A percentile compares a stretch with the other conserved stretches of the same genome.
Conservation (phyloP, 1,140 invertebrate genomes). For the Brachionus paranguensis region DNA sequence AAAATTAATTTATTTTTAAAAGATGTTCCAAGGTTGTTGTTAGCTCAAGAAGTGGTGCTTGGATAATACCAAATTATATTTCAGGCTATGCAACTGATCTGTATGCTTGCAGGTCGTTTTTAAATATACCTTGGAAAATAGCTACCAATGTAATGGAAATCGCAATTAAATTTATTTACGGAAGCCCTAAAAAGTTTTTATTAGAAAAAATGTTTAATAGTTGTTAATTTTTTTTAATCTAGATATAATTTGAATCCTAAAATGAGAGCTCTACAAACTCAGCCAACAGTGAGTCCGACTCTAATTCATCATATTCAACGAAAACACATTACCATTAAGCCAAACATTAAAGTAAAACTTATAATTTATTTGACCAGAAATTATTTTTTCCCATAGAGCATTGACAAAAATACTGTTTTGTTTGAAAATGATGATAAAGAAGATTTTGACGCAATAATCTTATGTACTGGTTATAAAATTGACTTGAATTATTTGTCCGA, state of each 20-base stretch:
- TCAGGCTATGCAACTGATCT: slow-evolving; percentile 48
- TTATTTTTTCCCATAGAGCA: slow-evolving; percentile 43
- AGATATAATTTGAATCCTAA: slow-evolving; percentile 53
- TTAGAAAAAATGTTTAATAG: neutral
- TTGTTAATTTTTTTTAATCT: neutral
- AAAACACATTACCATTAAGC: slow-evolving; percentile 46
- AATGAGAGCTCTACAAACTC: slow-evolving; percentile 49
- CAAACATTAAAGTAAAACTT: slow-evolving; percentile 47
- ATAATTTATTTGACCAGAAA: neutral
- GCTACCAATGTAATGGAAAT: slow-evolving; percentile 45
- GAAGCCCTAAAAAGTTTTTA: slow-evolving; percentile 47
- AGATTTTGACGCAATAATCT: slow-evolving; percentile 50
- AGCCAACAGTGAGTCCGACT: slow-evolving; percentile 51
- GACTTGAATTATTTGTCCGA: slow-evolving; percentile 50
- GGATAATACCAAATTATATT: slow-evolving; percentile 51
- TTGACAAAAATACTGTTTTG: slow-evolving; percentile 46
- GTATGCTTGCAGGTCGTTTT: slow-evolving; percentile 48
- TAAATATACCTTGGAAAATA: slow-evolving; percentile 46
- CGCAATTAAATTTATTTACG: slow-evolving; percentile 45
- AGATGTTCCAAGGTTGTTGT: slow-evolving; percentile 48
- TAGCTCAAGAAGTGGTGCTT: slow-evolving; percentile 51
- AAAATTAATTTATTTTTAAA: neutral
- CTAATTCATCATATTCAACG: slow-evolving; percentile 51
- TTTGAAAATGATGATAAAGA: slow-evolving; percentile 48
- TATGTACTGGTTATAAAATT: slow-evolving; percentile 54